These are phyloP conservation scores for Metallyticus violacea DNA, from an alignment of 2,888 invertebrate genomes.

Conservation along the genomic window DNA sequence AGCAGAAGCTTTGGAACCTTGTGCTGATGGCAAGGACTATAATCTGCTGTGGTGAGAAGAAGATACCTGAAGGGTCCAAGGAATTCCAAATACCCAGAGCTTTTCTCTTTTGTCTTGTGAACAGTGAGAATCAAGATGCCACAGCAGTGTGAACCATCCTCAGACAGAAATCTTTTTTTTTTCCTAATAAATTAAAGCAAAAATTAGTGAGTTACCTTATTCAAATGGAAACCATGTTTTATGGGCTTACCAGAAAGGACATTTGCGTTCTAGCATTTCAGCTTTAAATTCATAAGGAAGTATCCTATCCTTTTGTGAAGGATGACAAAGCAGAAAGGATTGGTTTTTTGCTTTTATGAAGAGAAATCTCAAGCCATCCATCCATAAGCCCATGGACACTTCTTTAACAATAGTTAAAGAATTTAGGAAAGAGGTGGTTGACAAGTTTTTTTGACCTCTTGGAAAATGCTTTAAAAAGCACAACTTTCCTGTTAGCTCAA, in stretches of 20 bases:
- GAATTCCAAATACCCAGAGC: not conserved
- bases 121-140: not conserved
- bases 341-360: not conserved
- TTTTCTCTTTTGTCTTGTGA: not conserved
- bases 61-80: not conserved
- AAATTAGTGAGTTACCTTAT: not conserved
- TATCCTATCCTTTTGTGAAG: not conserved
- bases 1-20: too few species aligned
- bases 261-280: not conserved
- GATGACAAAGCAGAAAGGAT: too few species aligned
- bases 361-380: not conserved
- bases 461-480: not conserved
- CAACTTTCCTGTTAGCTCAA: conserved; percentile 3
- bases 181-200: not conserved
- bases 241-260: too few species aligned
- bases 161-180: not conserved
- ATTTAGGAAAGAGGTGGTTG: conserved; percentile 27
- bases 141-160: not conserved
- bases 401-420: conserved; percentile 26
- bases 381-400: conserved; percentile 18
- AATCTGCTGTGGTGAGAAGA: too few species aligned
- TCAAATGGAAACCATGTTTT: not conserved
- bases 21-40: too few species aligned
- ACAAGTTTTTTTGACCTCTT: conserved; percentile 21
- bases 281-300: not conserved